Evolutionary conservation across 2,113 vertebrate genomes (phyloP), one percentile per base, ranked within the genome.

Genomic region (Thamnophis sirtalis): DNA sequence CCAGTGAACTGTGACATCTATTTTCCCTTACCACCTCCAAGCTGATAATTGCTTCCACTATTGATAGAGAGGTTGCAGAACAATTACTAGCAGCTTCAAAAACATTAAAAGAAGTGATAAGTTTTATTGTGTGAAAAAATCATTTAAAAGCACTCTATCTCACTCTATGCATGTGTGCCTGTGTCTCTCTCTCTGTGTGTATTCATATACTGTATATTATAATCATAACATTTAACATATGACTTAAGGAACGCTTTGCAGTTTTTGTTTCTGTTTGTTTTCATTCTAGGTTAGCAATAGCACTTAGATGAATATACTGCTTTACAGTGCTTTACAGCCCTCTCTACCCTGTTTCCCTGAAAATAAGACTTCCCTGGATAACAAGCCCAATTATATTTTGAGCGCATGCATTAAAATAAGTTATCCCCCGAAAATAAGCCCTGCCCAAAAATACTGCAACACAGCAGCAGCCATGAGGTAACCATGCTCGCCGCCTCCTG

Each of bases 91-190:
- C 7, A 89, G 3, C 84, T 92, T 92, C 3, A 0, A 63, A 51
- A 5, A 5, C 60, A 48, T 49, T 38, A 93, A 95, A 94, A 93
- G 55, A 1, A 0, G 93, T 93, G 51, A 10, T 28, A 68, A 2
- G 22, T 51, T 94, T 95, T 84, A 86, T 28, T 0, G 6, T 58
- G 63, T 60, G 13, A 58, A 53, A 92, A 92, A 84, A 92, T 33
- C 60, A 68, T 68, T 68, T 68, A 13, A 68, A 68, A n/a, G 22
- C 3, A 58, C 24, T 58, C 8, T 58, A 26, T 58, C 56, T 58
- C 56, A 9, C 60, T 63, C 60, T n/a, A 26, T 63, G 26, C 26
- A 13, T 15, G 28, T 80, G 13, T 80, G n/a, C 3, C 7, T n/a
- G n/a, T n/a, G n/a, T n/a, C n/a, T n/a, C n/a, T n/a, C n/a, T n/a